phyloP scores from a whole-genome alignment of 2,113 vertebrate genomes.

The Malurus melanocephalus region DNA sequence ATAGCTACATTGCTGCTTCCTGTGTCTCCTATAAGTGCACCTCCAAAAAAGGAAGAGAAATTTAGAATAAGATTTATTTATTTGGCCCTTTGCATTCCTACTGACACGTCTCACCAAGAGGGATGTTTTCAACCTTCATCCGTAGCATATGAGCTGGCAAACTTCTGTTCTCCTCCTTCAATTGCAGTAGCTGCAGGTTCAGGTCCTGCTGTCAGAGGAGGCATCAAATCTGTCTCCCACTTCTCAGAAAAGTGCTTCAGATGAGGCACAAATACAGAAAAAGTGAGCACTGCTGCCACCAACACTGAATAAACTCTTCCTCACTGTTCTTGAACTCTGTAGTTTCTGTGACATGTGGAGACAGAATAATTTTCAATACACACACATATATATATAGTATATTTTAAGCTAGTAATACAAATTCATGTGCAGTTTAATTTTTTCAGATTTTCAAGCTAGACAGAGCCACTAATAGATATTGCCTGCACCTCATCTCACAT shows the following conservation, averaged over 20 bases:
- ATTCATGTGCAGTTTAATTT: background rate
- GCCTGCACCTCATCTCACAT: background rate
- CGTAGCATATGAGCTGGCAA: background rate
- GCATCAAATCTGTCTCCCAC: background rate
- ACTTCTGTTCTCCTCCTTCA: background rate
- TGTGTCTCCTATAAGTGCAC: accelerated
- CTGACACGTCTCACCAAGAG: background rate
- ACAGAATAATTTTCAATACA: background rate
- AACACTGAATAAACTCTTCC: background rate
- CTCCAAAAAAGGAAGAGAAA: background rate
- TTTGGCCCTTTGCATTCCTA: background rate
- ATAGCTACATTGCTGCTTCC: background rate
- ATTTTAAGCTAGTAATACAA: background rate
- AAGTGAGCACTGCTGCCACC: background rate
- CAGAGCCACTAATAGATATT: background rate
- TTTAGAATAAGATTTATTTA: background rate
- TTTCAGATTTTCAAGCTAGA: background rate
- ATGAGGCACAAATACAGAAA: background rate
- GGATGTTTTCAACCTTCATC: background rate
- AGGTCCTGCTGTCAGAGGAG: background rate
- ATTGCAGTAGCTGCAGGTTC: background rate
- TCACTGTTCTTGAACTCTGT: background rate
- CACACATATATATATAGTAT: background rate
- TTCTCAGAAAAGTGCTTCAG: background rate
- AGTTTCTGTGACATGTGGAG: background rate